Evolutionary conservation across 2,113 vertebrate genomes (phyloP).

Genomic region (Protomyctophum bolini): DNA sequence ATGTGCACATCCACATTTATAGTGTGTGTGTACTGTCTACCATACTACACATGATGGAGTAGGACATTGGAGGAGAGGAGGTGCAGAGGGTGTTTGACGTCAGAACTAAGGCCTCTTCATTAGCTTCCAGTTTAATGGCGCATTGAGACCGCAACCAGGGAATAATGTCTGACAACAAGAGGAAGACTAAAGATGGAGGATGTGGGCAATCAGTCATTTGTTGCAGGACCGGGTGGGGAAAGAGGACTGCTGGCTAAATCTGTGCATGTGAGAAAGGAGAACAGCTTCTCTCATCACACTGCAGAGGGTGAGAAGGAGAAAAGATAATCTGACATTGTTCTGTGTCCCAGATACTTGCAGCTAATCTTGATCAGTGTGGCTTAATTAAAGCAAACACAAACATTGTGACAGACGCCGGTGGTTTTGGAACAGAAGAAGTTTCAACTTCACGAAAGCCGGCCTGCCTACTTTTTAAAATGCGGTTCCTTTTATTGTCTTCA

Average conservation of each 20-base stretch:
- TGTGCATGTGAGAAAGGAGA: constrained; percentile 2
- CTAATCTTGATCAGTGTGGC: constrained; percentile 1
- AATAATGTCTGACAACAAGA: neutral
- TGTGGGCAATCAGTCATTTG: neutral
- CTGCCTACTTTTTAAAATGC: neutral
- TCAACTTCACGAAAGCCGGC: too few species aligned
- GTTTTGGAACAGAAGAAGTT: neutral
- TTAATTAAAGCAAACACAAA: neutral
- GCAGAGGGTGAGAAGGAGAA: neutral
- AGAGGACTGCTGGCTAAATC: constrained; percentile 26
- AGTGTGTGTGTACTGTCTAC: too few species aligned
- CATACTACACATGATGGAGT: too few species aligned
- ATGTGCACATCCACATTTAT: too few species aligned
- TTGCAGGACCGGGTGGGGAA: neutral
- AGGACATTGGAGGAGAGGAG: too few species aligned
- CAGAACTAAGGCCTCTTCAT: constrained; percentile 40
- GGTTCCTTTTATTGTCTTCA: too few species aligned
- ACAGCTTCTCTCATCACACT: constrained; percentile 2
- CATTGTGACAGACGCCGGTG: neutral
- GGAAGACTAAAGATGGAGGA: constrained; percentile 2
- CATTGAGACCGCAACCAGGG: constrained; percentile 23
- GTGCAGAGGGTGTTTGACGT: constrained; percentile 13
- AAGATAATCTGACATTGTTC: neutral
- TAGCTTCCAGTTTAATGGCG: constrained; percentile 29
- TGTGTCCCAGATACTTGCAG: neutral